These are phyloP conservation scores for Drosophila equinoxialis DNA, from an alignment of 1,140 invertebrate genomes.

Conservation along the genomic window DNA sequence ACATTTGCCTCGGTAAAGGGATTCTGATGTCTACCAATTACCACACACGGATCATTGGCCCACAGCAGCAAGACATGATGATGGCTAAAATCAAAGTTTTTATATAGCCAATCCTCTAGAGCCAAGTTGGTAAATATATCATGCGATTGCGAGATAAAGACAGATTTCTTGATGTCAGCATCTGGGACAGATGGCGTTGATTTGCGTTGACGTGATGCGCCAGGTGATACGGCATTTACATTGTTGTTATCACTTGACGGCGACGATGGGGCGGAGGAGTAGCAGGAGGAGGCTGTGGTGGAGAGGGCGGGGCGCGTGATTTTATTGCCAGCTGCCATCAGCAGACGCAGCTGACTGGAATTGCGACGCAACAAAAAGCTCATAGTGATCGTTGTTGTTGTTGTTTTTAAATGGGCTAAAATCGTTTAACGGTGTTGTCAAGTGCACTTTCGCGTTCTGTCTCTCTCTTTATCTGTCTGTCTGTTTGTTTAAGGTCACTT, in stretches of 20 bases:
- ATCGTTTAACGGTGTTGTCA: constrained; percentile 39
- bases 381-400: constrained; percentile 36
- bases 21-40: constrained; percentile 98
- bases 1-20: constrained; percentile 96
- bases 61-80: constrained; percentile 94
- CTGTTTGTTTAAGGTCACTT: constrained; percentile 57
- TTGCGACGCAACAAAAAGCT: constrained; percentile 65
- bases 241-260: constrained; percentile 25
- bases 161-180: constrained; percentile 88
- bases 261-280: constrained; percentile 16
- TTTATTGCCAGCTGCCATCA: constrained; percentile 53
- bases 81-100: constrained; percentile 91
- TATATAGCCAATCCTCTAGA: constrained; percentile 97
- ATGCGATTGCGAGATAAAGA: constrained; percentile 95
- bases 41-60: constrained; percentile 96
- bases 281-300: neutral
- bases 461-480: constrained; percentile 8
- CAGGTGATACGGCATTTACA: constrained; percentile 16
- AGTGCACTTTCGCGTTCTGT: constrained; percentile 20
- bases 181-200: constrained; percentile 41
- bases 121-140: constrained; percentile 96
- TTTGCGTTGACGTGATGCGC: constrained; percentile 21
- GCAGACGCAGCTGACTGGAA: constrained; percentile 64
- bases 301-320: constrained; percentile 48
- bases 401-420: constrained; percentile 33